Conservation (phyloP, 2,888 invertebrate species). For the Chrysotoxum bicinctum region DNA sequence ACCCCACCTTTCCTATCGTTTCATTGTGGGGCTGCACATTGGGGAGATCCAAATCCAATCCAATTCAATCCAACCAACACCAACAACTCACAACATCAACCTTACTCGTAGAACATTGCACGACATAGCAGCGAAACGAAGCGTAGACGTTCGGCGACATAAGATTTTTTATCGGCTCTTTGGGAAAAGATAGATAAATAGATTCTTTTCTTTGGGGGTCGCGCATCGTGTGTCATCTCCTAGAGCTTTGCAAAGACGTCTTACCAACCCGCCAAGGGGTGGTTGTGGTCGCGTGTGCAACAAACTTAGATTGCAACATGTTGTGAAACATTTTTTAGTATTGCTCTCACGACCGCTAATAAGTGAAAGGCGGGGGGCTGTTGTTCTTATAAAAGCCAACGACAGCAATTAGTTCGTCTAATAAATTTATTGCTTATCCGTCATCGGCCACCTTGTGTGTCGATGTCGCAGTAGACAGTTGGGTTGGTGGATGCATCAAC, state of each 20-base stretch:
- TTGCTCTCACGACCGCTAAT: background rate
- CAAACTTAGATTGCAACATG: constrained; percentile 64
- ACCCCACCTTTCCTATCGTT: background rate
- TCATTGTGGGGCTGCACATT: constrained; percentile 47
- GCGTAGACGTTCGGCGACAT: constrained; percentile 41
- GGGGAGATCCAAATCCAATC: constrained; percentile 43
- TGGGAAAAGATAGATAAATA: constrained; percentile 36
- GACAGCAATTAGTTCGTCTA: constrained; percentile 64
- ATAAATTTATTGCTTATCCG: constrained; percentile 37
- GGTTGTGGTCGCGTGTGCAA: constrained; percentile 59
- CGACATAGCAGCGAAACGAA: constrained; percentile 15
- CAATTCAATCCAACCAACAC: constrained; percentile 34
- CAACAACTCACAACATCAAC: constrained; percentile 51
- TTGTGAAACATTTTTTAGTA: constrained; percentile 54
- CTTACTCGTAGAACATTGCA: constrained; percentile 63
- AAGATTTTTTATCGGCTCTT: constrained; percentile 59
- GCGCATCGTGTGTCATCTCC: constrained; percentile 61
- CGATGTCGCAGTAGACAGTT: constrained; percentile 17
- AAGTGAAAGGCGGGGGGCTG: background rate
- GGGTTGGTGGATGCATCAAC: background rate
- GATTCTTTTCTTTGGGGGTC: constrained; percentile 61
- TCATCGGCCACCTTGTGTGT: background rate
- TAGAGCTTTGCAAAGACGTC: constrained; percentile 35
- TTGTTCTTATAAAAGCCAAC: constrained; percentile 24
- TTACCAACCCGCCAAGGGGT: constrained; percentile 39